Evolutionary conservation across 2,888 invertebrate species (phyloP), one percentile per base, ranked within the genome.

Genomic region (Beris chalybata): DNA sequence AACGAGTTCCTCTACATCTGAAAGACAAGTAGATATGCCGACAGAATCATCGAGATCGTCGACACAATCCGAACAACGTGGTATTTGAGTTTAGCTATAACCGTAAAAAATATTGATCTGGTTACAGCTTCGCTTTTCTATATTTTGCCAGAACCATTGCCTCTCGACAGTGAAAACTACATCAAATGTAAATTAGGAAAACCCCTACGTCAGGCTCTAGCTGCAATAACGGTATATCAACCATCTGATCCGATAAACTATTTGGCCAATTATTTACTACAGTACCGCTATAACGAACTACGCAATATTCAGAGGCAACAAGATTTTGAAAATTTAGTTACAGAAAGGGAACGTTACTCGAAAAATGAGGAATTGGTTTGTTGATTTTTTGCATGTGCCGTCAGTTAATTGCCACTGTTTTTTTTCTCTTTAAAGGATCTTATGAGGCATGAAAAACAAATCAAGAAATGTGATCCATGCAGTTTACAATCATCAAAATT

Each of bases 191-290:
- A 15, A 15, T 43, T 69, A 11, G 64, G 66, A 4, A 70, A 67
- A 47, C 48, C 69, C 47, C 22, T 71, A 29, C 45, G 68, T 4
- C 61, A 69, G 31, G 72, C 63, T 15, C 65, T 71, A 44, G 69
- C 70, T n/a, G 65, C 67, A 29, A 65, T 70, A 9, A 67, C 66
- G 3, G 7, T 70, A 32, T 50, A 65, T 15, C 67, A 71, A 43
- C 72, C 72, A 30, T 29, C 59, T 5, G 71, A 71, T 69, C 71
- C 71, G 6, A 69, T 72, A 4, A 69, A 69, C 47, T 72, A 68
- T 63, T 57, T 72, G 11, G 71, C 69, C 4, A 70, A 71, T 64
- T 72, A 66, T 53, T 67, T 72, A 15, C 58, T 69, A 7, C 66
- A 71, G 44, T 71, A 68, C 63, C 68, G 69, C 5, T 64, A 69